These are phyloP conservation scores for Bettongia penicillata DNA, from an alignment of 2,113 vertebrate species.

Conservation along the genomic window DNA sequence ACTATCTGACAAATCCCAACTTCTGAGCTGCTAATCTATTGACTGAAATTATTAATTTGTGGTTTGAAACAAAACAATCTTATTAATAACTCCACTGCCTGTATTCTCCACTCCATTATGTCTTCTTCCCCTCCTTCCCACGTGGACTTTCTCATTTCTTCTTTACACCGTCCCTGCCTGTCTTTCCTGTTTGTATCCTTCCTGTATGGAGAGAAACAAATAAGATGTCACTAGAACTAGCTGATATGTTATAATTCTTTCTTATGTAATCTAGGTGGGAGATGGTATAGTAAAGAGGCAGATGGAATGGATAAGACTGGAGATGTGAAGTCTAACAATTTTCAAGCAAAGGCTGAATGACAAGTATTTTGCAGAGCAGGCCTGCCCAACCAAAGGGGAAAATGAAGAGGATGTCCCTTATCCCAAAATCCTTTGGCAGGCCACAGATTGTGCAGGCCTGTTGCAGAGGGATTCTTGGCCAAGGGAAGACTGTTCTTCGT, in stretches of 20 bases:
- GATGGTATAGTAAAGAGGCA: neutral
- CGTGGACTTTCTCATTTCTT: neutral
- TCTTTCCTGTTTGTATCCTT: neutral
- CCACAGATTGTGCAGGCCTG: too few species aligned
- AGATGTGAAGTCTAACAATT: neutral
- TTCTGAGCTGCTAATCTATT: neutral
- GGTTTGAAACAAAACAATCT: neutral
- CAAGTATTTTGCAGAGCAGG: neutral
- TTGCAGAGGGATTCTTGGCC: neutral
- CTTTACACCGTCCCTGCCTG: neutral
- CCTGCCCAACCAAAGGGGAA: too few species aligned
- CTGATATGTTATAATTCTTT: neutral
- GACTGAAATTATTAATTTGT: neutral
- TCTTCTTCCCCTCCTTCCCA: neutral
- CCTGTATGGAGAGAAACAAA: neutral
- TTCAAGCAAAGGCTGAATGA: neutral
- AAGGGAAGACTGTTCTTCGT: neutral
- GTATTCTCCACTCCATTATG: neutral
- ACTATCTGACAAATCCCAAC: neutral
- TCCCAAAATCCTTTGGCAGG: too few species aligned
- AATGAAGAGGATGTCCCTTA: too few species aligned
- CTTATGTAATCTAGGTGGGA: neutral
- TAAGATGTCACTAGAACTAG: neutral
- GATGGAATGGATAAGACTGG: neutral
- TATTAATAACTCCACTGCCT: neutral